These are phyloP conservation scores for Halcyon smyrnensis DNA, from an alignment of 2,797 vertebrate genomes.

Conservation along the genomic window DNA sequence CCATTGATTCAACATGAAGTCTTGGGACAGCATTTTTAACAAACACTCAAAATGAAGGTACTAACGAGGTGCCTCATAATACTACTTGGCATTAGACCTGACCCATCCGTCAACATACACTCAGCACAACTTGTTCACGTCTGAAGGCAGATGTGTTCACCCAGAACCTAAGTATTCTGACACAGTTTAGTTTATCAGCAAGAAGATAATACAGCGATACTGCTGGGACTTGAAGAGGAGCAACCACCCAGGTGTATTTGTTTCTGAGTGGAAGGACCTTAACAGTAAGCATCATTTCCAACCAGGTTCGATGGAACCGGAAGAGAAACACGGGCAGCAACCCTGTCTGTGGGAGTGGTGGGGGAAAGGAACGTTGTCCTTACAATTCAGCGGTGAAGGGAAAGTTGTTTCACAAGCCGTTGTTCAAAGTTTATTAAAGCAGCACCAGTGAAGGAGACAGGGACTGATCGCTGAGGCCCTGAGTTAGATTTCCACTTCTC, in stretches of 20 bases:
- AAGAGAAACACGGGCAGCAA: neutral
- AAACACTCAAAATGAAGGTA: neutral
- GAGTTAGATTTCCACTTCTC: conserved; percentile 1
- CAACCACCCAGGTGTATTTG: neutral
- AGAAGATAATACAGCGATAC: neutral
- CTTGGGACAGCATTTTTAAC: neutral
- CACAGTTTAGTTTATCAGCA: neutral
- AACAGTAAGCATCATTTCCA: neutral
- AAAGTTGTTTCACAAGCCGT: neutral
- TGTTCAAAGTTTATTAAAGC: neutral
- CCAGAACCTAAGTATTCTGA: neutral
- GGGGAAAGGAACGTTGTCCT: neutral
- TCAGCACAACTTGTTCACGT: neutral
- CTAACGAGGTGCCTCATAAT: neutral
- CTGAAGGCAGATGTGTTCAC: neutral
- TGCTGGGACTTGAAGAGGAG: neutral
- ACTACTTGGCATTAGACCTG: neutral
- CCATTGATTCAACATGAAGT: neutral
- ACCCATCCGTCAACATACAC: neutral
- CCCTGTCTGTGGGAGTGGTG: neutral
- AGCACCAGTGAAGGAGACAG: neutral
- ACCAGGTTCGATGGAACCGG: neutral
- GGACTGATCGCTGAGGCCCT: neutral
- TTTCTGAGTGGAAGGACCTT: neutral
- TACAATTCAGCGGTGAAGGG: neutral